Conservation (phyloP, 2,888 invertebrate genomes). For the Melitaea athalia region DNA sequence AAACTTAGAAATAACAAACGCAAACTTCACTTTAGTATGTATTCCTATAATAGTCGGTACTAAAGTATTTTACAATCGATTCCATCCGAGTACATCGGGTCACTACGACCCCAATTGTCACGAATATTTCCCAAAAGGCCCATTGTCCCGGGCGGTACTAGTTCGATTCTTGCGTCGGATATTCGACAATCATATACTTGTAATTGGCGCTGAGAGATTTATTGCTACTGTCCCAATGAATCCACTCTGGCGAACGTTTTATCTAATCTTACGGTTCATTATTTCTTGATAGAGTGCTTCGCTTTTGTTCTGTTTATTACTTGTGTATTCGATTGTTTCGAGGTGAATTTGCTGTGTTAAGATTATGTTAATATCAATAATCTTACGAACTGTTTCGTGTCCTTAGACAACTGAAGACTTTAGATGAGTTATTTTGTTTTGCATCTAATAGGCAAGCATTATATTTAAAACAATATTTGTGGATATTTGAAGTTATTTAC, state of each 20-base stretch:
- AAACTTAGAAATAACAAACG: too few relatives aligned
- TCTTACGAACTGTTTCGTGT: neutral
- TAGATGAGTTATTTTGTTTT: neutral
- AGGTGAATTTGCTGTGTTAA: slow-evolving; percentile 14
- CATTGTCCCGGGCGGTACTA: slow-evolving; percentile 50
- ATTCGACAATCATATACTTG: slow-evolving; percentile 63
- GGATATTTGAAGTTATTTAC: too few relatives aligned
- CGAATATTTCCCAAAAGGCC: slow-evolving; percentile 66
- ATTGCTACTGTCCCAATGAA: slow-evolving; percentile 63
- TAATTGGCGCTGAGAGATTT: slow-evolving; percentile 65
- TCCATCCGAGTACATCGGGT: slow-evolving; percentile 17
- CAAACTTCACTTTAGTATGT: neutral
- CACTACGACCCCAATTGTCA: slow-evolving; percentile 34
- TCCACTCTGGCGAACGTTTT: slow-evolving; percentile 62
- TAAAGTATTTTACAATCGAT: slow-evolving; percentile 3
- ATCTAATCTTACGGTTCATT: slow-evolving; percentile 67
- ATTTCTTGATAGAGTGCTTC: slow-evolving; percentile 38
- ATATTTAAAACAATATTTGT: too few relatives aligned
- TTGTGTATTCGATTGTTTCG: slow-evolving; percentile 26
- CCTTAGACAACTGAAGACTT: neutral
- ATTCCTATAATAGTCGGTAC: neutral
- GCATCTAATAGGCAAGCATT: too few relatives aligned
- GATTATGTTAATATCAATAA: slow-evolving; percentile 20
- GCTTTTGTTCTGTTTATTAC: slow-evolving; percentile 30
- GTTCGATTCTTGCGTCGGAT: slow-evolving; percentile 53